Conservation (phyloP, 2,888 invertebrate genomes). For the Pristionchus mayeri region DNA sequence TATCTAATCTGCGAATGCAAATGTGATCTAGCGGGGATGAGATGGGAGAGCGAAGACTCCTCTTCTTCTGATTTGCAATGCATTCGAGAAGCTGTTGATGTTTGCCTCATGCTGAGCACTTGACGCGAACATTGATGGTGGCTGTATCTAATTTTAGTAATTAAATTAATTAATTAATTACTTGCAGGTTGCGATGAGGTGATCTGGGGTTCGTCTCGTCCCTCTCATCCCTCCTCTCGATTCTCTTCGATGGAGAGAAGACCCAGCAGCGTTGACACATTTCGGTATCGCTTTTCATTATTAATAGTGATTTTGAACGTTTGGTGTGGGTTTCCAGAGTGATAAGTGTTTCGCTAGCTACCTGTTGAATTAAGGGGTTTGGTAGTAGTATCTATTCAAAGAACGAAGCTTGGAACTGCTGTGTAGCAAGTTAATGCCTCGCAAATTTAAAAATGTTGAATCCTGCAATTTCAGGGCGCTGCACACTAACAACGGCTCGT, state of each 20-base stretch:
- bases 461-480: not conserved
- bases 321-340: too few species aligned
- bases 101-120: not conserved
- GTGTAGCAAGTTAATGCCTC: too few species aligned
- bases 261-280: conserved; percentile 46
- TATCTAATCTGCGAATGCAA: conserved; percentile 42
- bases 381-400: too few species aligned
- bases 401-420: too few species aligned
- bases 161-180: not conserved
- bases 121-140: too few species aligned
- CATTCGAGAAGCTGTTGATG: not conserved
- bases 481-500: conserved; percentile 34
- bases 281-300: too few species aligned
- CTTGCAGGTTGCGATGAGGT: conserved; percentile 46
- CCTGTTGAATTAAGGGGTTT: too few species aligned
- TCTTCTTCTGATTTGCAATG: conserved; percentile 5
- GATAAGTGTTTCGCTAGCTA: too few species aligned
- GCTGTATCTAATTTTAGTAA: not conserved
- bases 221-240: conserved; percentile 10
- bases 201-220: conserved; percentile 47
- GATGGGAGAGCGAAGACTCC: conserved; percentile 19
- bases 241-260: conserved; percentile 47
- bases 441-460: too few species aligned
- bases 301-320: too few species aligned
- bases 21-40: conserved; percentile 35